These are phyloP conservation scores for Ochropleura plecta DNA, from an alignment of 2,888 invertebrate species.

Conservation along the genomic window DNA sequence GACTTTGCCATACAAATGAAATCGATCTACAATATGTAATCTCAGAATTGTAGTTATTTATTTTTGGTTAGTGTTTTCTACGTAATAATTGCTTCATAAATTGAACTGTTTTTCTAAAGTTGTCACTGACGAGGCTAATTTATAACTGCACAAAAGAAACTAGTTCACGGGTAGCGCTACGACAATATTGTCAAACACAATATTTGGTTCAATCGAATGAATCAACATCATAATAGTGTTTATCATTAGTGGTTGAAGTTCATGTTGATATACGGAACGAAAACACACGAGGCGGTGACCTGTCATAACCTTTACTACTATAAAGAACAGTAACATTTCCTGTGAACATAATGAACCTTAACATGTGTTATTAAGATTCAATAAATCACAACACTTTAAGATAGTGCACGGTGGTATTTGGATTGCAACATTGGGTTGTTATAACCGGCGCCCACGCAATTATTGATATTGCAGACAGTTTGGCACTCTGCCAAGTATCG, in stretches of 20 bases:
- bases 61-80: not conserved
- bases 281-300: slow-evolving; percentile 43
- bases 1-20: not conserved
- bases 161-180: slow-evolving; percentile 17
- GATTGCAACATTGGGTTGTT: slow-evolving; percentile 1
- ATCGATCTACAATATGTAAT: not conserved
- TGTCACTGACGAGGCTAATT: slow-evolving; percentile 21
- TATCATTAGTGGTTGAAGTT: slow-evolving; percentile 53
- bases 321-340: not conserved
- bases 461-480: slow-evolving; percentile 35
- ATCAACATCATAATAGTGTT: slow-evolving; percentile 47
- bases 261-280: slow-evolving; percentile 54
- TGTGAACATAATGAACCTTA: slow-evolving; percentile 20
- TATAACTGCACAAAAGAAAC: slow-evolving; percentile 31
- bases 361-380: slow-evolving; percentile 1
- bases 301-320: slow-evolving; percentile 34
- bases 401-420: not conserved
- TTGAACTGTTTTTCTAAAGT: slow-evolving; percentile 7
- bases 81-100: not conserved
- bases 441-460: slow-evolving; percentile 43
- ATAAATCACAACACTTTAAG: not conserved
- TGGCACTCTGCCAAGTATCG: slow-evolving; percentile 38
- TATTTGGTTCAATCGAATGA: slow-evolving; percentile 47
- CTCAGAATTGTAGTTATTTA: not conserved
- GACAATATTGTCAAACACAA: slow-evolving; percentile 38